Conservation (phyloP, 1,140 invertebrate species). For the Psilanteris sp. region DNA sequence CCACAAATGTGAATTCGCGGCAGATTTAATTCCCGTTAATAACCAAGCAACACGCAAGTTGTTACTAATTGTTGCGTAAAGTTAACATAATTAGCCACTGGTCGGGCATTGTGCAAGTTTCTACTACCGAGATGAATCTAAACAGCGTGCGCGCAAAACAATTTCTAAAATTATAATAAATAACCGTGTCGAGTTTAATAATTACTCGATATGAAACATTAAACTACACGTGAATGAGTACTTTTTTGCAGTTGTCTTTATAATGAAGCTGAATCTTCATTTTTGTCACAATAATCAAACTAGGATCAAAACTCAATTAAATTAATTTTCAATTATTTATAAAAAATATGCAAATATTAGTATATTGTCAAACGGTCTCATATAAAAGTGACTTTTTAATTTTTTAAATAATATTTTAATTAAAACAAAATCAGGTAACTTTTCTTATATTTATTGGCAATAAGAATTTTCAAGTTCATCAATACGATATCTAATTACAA, state of each 20-base stretch:
- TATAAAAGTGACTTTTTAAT: too few relatives aligned
- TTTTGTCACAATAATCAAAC: too few relatives aligned
- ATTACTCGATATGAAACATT: slow-evolving; percentile 17
- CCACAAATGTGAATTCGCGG: slow-evolving; percentile 30
- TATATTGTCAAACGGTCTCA: too few relatives aligned
- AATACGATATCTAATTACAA: too few relatives aligned
- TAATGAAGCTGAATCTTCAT: too few relatives aligned
- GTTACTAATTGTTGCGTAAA: slow-evolving; percentile 60
- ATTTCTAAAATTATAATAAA: slow-evolving; percentile 31
- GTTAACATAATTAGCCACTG: slow-evolving; percentile 50
- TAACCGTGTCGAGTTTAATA: slow-evolving; percentile 20
- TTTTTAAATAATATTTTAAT: too few relatives aligned
- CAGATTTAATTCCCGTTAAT: slow-evolving; percentile 54
- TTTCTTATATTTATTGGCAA: too few relatives aligned
- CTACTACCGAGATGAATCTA: slow-evolving; percentile 5
- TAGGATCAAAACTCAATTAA: too few relatives aligned
- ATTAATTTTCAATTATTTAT: too few relatives aligned
- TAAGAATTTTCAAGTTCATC: too few relatives aligned
- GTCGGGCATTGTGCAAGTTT: slow-evolving; percentile 23
- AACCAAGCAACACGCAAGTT: slow-evolving; percentile 49
- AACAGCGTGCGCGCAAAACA: not conserved
- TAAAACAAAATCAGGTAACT: too few relatives aligned
- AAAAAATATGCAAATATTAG: too few relatives aligned
- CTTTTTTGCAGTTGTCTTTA: slow-evolving; percentile 1
- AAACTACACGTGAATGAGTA: slow-evolving; percentile 4